phyloP scores from a whole-genome alignment of 2,888 invertebrate species.

The Alentia gelatinosa region DNA sequence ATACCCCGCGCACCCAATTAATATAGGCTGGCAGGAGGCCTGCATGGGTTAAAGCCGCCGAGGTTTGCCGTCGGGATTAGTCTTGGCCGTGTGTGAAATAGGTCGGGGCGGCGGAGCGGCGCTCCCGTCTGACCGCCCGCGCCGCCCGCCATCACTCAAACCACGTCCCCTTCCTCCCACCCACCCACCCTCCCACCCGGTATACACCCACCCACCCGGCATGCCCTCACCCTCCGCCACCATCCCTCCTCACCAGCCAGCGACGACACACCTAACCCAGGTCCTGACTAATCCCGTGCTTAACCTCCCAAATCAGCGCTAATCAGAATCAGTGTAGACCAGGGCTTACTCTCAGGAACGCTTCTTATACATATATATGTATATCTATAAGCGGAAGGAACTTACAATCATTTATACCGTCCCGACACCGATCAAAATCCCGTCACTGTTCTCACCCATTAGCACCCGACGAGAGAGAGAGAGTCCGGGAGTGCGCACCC shows the following conservation, averaged over 20 bases:
- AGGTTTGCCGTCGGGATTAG: constrained; percentile 11
- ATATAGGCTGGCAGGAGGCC: constrained; percentile 8
- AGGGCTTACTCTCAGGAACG: neutral
- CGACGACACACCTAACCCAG: neutral
- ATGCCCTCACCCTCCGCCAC: neutral
- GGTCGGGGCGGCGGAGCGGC: neutral
- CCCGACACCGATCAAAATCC: neutral
- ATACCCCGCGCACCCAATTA: constrained; percentile 35
- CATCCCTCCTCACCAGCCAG: neutral
- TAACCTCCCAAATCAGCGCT: neutral
- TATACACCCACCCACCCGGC: neutral
- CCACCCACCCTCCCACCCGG: neutral
- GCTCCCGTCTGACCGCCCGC: neutral
- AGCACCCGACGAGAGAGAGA: neutral
- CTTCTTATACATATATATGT: too few species aligned
- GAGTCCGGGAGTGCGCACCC: neutral
- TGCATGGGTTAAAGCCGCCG: constrained; percentile 12
- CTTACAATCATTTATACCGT: neutral
- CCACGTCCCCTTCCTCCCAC: neutral
- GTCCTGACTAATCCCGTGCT: neutral
- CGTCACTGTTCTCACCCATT: neutral
- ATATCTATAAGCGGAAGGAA: neutral
- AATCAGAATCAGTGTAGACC: neutral
- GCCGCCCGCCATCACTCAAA: constrained; percentile 9
- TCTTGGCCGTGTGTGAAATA: neutral